Base-by-base conservation (phyloP, 2,113 vertebrate species). In the Eonycteris spelaea region DNA sequence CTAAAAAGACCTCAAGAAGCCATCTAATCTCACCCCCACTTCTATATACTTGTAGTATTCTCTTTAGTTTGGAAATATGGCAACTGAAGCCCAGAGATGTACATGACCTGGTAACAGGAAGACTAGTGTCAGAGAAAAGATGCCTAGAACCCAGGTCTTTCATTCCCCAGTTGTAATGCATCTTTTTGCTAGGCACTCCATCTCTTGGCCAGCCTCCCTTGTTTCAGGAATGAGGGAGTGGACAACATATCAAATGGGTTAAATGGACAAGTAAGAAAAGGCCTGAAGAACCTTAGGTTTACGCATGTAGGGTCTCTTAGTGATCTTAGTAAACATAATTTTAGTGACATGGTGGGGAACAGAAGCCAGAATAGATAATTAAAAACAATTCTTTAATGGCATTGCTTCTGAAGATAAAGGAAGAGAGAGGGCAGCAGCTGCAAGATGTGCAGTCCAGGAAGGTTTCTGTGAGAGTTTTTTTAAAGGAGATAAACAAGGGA, bases 1-100 rank as follows among this genome's bases (percentile, higher is more conserved):
- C 92, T 94, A 75, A 93, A 96, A 93, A 71, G 40, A 87, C 53
- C 53, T 91, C 43, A 59, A n/a, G 48, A 93, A 86, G 28, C 9
- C 75, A 90, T 71, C 38, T 77, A 59, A 26, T 75, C 55, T 51
- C 28, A 68, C 33, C 7, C 35, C 14, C 1, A 80, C 63, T 93
- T 93, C 84, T 2, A 6, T 13, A 38, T 53, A 75, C 57, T 75
- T 30, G 8, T 91, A 80, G 12, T 82, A 33, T 93, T 79, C 86
- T 87, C 53, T 86, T 92, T 13, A 35, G 21, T 61, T 87, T n/a
- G n/a, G 65, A 86, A 89, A 79, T 74, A 33, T 65, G 30, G 3
- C 22, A 65, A 53, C 70, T 73, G 43, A 73, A 86, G 26, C 10
- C 40, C 67, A 91, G 26, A 80, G 33, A 83, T 75, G 22, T 84